These are phyloP conservation scores for Alexandromys oeconomus DNA, from an alignment of 2,797 vertebrate species.

Conservation along the genomic window DNA sequence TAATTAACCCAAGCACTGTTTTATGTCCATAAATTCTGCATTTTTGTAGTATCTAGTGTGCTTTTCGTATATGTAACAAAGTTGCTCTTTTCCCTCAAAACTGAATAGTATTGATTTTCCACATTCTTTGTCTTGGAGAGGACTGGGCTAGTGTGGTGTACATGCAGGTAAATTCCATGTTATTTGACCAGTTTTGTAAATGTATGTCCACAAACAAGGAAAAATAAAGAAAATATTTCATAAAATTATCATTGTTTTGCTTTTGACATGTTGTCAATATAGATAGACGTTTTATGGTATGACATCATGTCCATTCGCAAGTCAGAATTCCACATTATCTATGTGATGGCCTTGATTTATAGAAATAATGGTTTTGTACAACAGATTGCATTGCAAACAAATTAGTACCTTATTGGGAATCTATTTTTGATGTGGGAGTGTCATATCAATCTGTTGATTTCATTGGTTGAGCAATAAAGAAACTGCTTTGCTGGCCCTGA, in stretches of 20 bases:
- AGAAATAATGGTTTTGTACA: constrained; percentile 2
- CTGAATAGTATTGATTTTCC: not conserved
- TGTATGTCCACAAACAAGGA: not conserved
- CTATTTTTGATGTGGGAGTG: too few species aligned
- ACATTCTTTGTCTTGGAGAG: not conserved
- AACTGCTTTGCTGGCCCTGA: too few species aligned
- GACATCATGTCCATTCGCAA: not conserved
- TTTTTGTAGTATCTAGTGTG: not conserved
- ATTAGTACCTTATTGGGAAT: not conserved
- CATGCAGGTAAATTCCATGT: not conserved
- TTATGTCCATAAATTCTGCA: not conserved
- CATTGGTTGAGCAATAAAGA: too few species aligned
- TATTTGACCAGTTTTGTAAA: not conserved
- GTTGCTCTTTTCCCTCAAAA: not conserved
- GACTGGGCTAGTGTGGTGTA: not conserved
- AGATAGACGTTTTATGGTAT: not conserved
- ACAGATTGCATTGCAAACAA: not conserved
- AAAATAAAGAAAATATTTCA: not conserved
- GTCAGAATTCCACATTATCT: not conserved
- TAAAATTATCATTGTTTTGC: not conserved
- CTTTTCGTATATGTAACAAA: not conserved
- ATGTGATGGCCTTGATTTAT: not conserved
- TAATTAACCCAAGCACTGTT: not conserved
- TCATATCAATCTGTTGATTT: too few species aligned
- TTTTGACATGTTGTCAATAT: not conserved